These are phyloP conservation scores for Tetrax tetrax DNA, from an alignment of 2,113 vertebrate species.

Conservation along the genomic window DNA sequence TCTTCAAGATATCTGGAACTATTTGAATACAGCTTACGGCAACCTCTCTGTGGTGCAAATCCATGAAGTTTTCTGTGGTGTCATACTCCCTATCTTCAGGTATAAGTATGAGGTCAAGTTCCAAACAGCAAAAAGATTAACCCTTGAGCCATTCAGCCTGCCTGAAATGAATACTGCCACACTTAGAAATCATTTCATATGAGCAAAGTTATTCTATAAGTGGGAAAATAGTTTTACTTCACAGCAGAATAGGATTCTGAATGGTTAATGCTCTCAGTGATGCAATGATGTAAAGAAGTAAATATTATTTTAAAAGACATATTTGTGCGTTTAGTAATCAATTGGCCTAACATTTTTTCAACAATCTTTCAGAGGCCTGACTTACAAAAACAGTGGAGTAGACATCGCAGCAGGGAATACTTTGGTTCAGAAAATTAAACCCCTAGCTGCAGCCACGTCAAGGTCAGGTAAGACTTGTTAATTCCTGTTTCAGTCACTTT, in stretches of 20 bases:
- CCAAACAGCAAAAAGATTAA: background rate
- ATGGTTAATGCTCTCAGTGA: background rate
- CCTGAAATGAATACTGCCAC: background rate
- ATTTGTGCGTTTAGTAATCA: background rate
- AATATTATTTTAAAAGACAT: background rate
- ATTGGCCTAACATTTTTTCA: background rate
- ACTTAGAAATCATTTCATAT: background rate
- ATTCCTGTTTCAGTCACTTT: background rate
- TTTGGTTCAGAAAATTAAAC: slow-evolving; percentile 91
- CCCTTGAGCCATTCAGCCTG: background rate
- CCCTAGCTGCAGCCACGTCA: slow-evolving; percentile 90
- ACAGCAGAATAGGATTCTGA: background rate
- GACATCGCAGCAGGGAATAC: slow-evolving; percentile 91
- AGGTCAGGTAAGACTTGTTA: slow-evolving; percentile 83
- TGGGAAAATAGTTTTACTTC: background rate
- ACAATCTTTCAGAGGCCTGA: slow-evolving; percentile 82
- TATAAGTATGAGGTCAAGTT: background rate
- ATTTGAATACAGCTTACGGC: background rate
- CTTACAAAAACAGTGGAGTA: slow-evolving; percentile 95
- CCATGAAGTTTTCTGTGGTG: background rate
- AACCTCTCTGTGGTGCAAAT: background rate
- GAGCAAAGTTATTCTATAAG: background rate
- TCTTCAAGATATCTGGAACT: background rate
- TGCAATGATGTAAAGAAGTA: background rate
- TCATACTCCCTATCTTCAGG: background rate